Percentiles rank a stretch among this genome's conserved stretches.
These are phyloP conservation scores for Channa argus DNA, from an alignment of 2,113 vertebrate genomes.

Conservation along the genomic window DNA sequence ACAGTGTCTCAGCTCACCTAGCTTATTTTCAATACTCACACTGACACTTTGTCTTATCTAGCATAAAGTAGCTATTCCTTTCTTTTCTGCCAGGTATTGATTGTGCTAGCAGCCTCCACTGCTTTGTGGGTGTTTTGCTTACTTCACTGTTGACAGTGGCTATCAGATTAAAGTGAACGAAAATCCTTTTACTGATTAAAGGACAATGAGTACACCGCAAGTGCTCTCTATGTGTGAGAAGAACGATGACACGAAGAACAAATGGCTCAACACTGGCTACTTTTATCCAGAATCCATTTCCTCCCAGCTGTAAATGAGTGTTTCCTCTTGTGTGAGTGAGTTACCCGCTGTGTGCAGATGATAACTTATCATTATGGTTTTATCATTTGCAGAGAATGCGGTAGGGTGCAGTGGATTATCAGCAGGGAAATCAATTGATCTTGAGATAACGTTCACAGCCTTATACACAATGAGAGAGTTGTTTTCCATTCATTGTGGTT, in stretches of 20 bases:
- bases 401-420: conserved; percentile 57
- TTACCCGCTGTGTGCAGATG: conserved; percentile 56
- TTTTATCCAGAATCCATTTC: conserved; percentile 46
- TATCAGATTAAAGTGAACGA: conserved; percentile 30
- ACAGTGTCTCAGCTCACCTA: not conserved
- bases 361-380: conserved; percentile 73
- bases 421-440: conserved; percentile 65
- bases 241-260: conserved; percentile 2
- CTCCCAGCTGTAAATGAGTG: conserved; percentile 47
- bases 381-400: conserved; percentile 59
- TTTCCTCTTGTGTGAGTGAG: conserved; percentile 35
- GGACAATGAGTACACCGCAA: conserved; percentile 25
- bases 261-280: conserved; percentile 26
- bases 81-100: conserved; percentile 3
- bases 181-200: conserved; percentile 52
- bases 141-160: conserved; percentile 31
- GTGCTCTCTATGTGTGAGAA: not conserved
- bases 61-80: not conserved
- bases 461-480: conserved; percentile 42
- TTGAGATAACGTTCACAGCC: conserved; percentile 46
- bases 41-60: conserved; percentile 11
- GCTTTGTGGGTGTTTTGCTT: conserved; percentile 18
- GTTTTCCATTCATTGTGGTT: conserved; percentile 28
- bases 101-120: conserved; percentile 2
- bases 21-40: conserved; percentile 11